phyloP scores from a whole-genome alignment of 2,888 invertebrate genomes.

The Sericinus montela region DNA sequence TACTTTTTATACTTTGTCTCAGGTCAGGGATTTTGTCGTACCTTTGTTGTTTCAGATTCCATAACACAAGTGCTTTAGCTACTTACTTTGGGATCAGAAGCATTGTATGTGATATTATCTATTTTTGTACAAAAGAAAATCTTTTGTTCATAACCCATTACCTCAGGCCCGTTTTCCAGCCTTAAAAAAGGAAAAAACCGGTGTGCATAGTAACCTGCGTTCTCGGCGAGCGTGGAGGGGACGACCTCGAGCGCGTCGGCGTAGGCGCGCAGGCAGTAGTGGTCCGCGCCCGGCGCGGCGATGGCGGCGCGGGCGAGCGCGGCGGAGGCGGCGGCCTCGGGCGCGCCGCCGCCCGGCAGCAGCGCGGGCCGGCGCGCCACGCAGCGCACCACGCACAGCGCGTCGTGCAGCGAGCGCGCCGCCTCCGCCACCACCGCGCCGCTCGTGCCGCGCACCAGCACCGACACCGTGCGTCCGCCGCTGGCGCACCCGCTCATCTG shows the following conservation, averaged over 20 bases:
- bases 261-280: constrained; percentile 96
- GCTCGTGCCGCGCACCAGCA: constrained; percentile 92
- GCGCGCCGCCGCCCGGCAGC: constrained; percentile 98
- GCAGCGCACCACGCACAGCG: constrained; percentile 94
- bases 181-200: no score
- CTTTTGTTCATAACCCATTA: no score
- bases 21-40: no score
- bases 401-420: constrained; percentile 95
- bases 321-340: constrained; percentile 96
- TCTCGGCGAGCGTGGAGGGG: constrained; percentile 72
- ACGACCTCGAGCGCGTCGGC: constrained; percentile 95
- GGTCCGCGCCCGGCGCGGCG: constrained; percentile 93
- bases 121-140: no score
- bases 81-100: no score
- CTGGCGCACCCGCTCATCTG: constrained; percentile 92
- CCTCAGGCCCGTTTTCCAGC: no score
- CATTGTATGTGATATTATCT: no score
- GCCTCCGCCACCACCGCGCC: constrained; percentile 94
- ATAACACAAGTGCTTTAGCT: no score
- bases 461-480: constrained; percentile 93
- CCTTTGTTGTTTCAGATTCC: no score
- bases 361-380: constrained; percentile 95
- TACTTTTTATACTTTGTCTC: no score
- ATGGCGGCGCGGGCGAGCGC: constrained; percentile 90
- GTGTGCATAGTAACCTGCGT: constrained; percentile 52